Evolutionary conservation across 1,140 invertebrate species (phyloP).

Genomic region (Archivesica marissinica): DNA sequence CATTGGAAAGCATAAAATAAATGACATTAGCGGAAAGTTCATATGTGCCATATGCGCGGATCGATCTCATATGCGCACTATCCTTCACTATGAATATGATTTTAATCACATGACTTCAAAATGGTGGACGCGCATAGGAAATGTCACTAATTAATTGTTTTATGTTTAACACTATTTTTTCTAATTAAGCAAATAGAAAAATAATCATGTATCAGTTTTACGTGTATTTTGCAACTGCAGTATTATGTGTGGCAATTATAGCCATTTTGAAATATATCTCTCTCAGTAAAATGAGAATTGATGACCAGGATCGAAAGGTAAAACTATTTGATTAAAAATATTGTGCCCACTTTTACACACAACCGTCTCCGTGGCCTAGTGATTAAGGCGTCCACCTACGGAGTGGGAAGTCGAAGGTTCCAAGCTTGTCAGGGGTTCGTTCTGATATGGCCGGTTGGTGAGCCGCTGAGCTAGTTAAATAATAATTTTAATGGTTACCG

Average conservation of each 20-base stretch:
- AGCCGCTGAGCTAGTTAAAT: too few species aligned
- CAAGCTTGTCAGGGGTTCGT: too few species aligned
- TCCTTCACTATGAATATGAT: too few species aligned
- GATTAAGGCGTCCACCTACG: too few species aligned
- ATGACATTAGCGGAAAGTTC: too few species aligned
- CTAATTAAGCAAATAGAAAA: background rate
- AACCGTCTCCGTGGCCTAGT: background rate
- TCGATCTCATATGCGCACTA: too few species aligned
- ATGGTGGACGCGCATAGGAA: constrained; percentile 44
- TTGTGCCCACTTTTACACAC: background rate
- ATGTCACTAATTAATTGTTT: background rate
- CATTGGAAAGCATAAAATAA: too few species aligned
- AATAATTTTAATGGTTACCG: too few species aligned
- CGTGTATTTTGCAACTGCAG: constrained; percentile 59
- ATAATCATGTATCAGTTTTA: constrained; percentile 62
- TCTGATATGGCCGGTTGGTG: too few species aligned
- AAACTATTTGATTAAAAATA: background rate
- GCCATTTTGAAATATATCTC: constrained; percentile 65
- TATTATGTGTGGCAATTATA: constrained; percentile 55
- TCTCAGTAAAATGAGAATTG: constrained; percentile 58
- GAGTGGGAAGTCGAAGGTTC: too few species aligned
- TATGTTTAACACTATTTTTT: background rate
- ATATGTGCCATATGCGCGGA: too few species aligned
- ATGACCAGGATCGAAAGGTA: constrained; percentile 58
- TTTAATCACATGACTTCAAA: constrained; percentile 64